Percentiles rank a stretch among this genome's conserved stretches.
phyloP scores from a whole-genome alignment of 1,140 invertebrate species.

The Drosophila sp. region DNA sequence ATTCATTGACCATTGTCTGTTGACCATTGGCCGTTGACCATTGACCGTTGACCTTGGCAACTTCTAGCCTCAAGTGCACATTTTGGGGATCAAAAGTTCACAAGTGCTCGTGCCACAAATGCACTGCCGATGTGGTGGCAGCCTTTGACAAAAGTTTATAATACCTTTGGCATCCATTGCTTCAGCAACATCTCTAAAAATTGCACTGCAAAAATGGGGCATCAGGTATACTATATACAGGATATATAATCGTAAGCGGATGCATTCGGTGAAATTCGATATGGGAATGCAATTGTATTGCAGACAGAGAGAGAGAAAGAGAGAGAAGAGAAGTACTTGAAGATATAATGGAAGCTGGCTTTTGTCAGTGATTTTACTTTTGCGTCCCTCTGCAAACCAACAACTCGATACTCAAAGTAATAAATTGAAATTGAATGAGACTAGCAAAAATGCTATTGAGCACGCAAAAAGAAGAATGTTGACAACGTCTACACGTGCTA shows the following conservation, averaged over 20 bases:
- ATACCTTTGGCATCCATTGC: slow-evolving; percentile 18
- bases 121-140: not conserved
- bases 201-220: slow-evolving; percentile 1
- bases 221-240: not conserved
- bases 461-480: slow-evolving; percentile 14
- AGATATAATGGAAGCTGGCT: slow-evolving; percentile 1
- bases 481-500: too few species aligned
- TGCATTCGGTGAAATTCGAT: slow-evolving; percentile 42
- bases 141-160: slow-evolving; percentile 37
- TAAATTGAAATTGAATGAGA: slow-evolving; percentile 42
- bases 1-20: not conserved
- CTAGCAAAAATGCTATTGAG: slow-evolving; percentile 28
- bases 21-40: slow-evolving; percentile 1
- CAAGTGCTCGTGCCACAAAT: slow-evolving; percentile 18
- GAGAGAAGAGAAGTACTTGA: not conserved
- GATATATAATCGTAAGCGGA: slow-evolving; percentile 8
- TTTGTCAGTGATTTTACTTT: slow-evolving; percentile 26
- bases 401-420: slow-evolving; percentile 38
- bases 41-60: slow-evolving; percentile 1
- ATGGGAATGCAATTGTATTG: slow-evolving; percentile 33
- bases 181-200: not conserved
- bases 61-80: slow-evolving; percentile 48
- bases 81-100: slow-evolving; percentile 32
- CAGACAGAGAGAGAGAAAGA: not conserved
- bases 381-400: slow-evolving; percentile 54